Conservation (phyloP, 2,888 invertebrate species). For the Cosmorhoe ocellata region DNA sequence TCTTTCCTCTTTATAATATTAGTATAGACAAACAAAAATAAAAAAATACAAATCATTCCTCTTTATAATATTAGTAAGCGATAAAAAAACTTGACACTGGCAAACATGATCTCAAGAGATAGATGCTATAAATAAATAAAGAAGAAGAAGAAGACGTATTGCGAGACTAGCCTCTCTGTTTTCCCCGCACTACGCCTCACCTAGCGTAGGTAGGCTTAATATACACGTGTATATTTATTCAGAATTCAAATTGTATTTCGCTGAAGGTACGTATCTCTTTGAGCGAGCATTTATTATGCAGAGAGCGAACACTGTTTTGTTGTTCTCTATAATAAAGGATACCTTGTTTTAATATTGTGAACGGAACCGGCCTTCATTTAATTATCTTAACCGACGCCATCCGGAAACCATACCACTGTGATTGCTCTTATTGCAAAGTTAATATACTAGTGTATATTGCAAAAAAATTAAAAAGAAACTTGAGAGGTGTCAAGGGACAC, state of each 20-base stretch:
- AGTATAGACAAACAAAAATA: no score
- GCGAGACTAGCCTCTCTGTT: no score
- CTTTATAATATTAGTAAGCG: no score
- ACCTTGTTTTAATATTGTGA: conserved; percentile 2
- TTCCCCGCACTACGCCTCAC: background rate
- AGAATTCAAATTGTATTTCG: conserved; percentile 19
- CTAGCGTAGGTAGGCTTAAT: conserved; percentile 3
- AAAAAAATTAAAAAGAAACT: no score
- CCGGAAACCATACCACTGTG: background rate
- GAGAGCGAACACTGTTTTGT: background rate
- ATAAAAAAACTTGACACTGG: no score
- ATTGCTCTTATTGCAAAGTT: background rate
- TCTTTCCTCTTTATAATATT: no score
- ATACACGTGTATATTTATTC: conserved; percentile 11
- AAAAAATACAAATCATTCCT: no score
- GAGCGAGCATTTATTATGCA: conserved; percentile 10
- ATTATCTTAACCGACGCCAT: background rate
- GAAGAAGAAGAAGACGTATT: no score
- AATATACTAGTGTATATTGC: no score
- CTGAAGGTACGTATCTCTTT: conserved; percentile 15
- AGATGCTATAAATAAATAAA: no score
- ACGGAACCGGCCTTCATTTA: background rate
- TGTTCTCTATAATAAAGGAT: background rate
- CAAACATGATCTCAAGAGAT: no score
- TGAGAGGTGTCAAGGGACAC: no score